These are phyloP conservation scores for Diplolepis rosae DNA, from an alignment of 2,888 invertebrate species.

Conservation along the genomic window DNA sequence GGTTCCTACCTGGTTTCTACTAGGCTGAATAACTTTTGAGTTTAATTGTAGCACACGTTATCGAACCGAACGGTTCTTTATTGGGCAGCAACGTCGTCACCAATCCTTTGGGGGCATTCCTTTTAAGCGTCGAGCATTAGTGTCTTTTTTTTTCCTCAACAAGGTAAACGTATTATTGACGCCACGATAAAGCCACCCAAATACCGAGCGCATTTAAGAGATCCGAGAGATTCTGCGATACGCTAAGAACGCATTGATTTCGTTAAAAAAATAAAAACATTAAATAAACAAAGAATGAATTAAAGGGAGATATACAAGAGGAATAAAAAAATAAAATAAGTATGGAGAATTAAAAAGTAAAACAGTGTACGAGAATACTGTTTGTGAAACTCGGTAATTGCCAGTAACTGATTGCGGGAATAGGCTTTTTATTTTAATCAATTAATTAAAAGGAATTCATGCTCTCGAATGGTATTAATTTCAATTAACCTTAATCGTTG, in stretches of 20 bases:
- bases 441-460: constrained; percentile 27
- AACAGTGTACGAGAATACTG: constrained; percentile 8
- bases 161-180: constrained; percentile 32
- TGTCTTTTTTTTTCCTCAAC: constrained; percentile 22
- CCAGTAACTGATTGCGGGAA: constrained; percentile 16
- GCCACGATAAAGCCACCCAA: constrained; percentile 30
- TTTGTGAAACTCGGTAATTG: constrained; percentile 15
- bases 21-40: constrained; percentile 49
- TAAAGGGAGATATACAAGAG: constrained; percentile 3
- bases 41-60: constrained; percentile 51
- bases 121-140: constrained; percentile 28
- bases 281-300: constrained; percentile 3
- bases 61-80: constrained; percentile 50
- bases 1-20: constrained; percentile 49
- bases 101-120: constrained; percentile 31
- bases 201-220: constrained; percentile 27
- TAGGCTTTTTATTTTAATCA: constrained; percentile 26
- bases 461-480: constrained; percentile 24
- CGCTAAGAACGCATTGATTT: constrained; percentile 16
- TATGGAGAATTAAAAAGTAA: not conserved
- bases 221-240: constrained; percentile 18
- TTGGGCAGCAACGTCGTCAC: constrained; percentile 31
- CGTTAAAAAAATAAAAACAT: not conserved
- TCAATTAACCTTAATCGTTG: constrained; percentile 26
- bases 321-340: not conserved